These are phyloP conservation scores for Oeneis ivallda DNA, from an alignment of 2,888 invertebrate genomes.

Conservation along the genomic window DNA sequence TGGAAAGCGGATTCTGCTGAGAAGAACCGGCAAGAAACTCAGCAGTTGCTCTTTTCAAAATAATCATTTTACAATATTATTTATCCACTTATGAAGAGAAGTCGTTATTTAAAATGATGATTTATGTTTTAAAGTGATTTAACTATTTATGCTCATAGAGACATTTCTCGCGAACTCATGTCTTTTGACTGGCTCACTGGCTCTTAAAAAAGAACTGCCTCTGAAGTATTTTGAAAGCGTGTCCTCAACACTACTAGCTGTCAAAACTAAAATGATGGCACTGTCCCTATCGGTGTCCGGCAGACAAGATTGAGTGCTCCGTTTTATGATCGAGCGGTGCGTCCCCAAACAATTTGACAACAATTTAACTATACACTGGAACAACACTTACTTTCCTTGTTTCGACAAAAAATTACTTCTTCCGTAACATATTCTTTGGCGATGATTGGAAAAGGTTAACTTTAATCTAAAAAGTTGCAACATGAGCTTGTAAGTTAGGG, in stretches of 20 bases:
- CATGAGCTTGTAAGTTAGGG: no score
- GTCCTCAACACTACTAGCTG: conserved; percentile 38
- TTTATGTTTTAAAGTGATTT: background rate
- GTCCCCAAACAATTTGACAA: conserved; percentile 11
- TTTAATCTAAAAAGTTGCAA: no score
- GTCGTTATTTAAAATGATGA: background rate
- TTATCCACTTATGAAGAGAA: background rate
- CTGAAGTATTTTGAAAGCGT: background rate
- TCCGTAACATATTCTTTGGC: no score
- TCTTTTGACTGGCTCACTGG: background rate
- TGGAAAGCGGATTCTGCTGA: no score
- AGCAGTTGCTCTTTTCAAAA: no score
- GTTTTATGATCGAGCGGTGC: conserved; percentile 53
- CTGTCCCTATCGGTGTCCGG: conserved; percentile 48
- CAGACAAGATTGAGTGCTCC: conserved; percentile 47
- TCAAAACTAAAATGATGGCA: conserved; percentile 59
- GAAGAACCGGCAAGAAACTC: no score
- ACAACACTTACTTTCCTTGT: background rate
- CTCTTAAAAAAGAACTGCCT: background rate
- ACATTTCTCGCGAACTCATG: background rate
- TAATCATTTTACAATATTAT: no score
- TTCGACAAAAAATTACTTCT: background rate
- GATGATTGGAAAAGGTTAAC: no score
- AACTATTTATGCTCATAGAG: background rate
- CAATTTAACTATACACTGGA: conserved; percentile 7